Percentiles rank a stretch among this genome's conserved stretches.
Evolutionary conservation across 2,888 invertebrate species (phyloP).

Genomic region (Mayetiola destructor): DNA sequence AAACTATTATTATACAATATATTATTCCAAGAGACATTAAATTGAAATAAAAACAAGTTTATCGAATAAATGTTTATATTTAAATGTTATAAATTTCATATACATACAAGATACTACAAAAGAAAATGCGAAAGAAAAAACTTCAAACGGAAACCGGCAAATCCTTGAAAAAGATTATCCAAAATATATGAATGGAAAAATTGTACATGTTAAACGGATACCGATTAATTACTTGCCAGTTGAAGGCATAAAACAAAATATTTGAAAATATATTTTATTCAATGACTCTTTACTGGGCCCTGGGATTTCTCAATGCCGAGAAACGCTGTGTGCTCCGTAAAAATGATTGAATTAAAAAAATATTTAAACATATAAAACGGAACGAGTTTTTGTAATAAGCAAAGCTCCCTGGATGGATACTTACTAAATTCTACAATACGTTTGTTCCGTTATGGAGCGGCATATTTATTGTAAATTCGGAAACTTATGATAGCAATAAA

Average conservation of each 20-base stretch:
- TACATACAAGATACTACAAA: neutral
- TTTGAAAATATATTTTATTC: slow-evolving; percentile 10
- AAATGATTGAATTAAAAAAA: too few relatives aligned
- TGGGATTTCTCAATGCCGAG: neutral
- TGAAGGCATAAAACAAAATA: too few relatives aligned
- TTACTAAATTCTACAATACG: too few relatives aligned
- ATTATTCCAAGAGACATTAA: too few relatives aligned
- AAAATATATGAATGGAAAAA: neutral
- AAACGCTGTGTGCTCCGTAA: too few relatives aligned
- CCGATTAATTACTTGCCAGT: neutral
- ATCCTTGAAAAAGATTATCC: neutral
- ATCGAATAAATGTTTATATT: slow-evolving; percentile 6
- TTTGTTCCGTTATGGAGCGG: too few relatives aligned
- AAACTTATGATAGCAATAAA: slow-evolving; percentile 8
- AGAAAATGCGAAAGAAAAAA: neutral
- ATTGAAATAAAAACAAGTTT: too few relatives aligned
- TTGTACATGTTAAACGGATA: neutral
- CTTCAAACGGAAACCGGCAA: neutral
- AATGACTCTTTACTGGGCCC: neutral
- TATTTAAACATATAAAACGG: too few relatives aligned
- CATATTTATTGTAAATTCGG: neutral
- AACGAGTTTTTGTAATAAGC: too few relatives aligned
- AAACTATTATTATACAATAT: too few relatives aligned
- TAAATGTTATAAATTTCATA: neutral
- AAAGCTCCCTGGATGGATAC: too few relatives aligned